Evolutionary conservation across 1,140 invertebrate genomes (phyloP).

Genomic region (Penaeus chinensis): DNA sequence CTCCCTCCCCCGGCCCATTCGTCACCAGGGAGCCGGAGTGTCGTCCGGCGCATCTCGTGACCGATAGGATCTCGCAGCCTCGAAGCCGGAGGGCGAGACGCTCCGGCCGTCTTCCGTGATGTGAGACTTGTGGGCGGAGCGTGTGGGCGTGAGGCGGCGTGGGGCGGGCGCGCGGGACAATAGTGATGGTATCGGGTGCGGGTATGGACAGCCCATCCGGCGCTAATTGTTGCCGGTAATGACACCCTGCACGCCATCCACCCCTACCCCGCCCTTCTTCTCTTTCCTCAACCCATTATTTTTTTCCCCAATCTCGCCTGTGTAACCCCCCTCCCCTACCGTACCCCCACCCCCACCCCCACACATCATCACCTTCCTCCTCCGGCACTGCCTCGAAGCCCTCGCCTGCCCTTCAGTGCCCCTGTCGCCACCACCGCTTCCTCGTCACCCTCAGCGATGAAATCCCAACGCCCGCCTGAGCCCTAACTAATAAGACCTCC

Average conservation of each 20-base stretch:
- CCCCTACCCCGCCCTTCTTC: neutral
- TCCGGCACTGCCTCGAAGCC: no score
- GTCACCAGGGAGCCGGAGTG: no score
- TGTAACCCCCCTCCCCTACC: no score
- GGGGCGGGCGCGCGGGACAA: neutral
- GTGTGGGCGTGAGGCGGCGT: neutral
- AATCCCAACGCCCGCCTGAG: no score
- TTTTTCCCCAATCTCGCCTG: neutral
- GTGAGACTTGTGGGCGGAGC: neutral
- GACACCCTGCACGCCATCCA: slow-evolving; percentile 19
- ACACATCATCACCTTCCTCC: no score
- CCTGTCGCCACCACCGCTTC: no score
- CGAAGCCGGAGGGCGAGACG: neutral
- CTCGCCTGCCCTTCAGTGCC: no score
- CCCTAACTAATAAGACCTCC: no score
- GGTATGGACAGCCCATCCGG: slow-evolving; percentile 21
- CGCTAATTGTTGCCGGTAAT: slow-evolving; percentile 11
- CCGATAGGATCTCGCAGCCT: no score
- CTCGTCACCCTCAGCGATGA: no score
- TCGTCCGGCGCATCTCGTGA: no score
- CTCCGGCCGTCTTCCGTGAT: neutral
- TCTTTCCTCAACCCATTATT: neutral
- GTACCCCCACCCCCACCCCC: no score
- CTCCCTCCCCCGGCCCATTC: neutral
- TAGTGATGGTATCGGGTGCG: slow-evolving; percentile 19